A percentile compares a stretch with the other conserved stretches of the same genome.
Conservation (phyloP, 1,140 invertebrate species). For the Cheumatopsyche charites region DNA sequence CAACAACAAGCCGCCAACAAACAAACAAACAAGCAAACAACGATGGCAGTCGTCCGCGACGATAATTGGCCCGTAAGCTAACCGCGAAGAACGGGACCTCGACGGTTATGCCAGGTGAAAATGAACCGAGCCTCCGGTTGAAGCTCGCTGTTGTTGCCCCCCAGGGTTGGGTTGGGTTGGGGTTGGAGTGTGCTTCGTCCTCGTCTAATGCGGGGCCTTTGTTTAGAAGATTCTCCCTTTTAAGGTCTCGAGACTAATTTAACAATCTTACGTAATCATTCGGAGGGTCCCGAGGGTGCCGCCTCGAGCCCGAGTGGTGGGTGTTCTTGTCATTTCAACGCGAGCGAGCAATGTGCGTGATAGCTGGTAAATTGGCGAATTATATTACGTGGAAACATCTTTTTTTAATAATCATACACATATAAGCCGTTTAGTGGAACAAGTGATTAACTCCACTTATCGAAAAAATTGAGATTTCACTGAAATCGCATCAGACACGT, state of each 20-base stretch:
- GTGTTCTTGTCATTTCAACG: conserved; percentile 26
- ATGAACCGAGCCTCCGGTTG: background rate
- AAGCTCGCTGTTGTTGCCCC: too few relatives aligned
- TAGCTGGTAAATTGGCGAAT: conserved; percentile 40
- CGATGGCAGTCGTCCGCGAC: background rate
- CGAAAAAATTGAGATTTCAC: too few relatives aligned
- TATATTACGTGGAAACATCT: too few relatives aligned
- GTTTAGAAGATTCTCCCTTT: conserved; percentile 44
- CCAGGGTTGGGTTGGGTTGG: background rate
- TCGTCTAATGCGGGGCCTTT: conserved; percentile 36
- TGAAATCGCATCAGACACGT: too few relatives aligned
- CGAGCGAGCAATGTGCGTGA: conserved; percentile 39
- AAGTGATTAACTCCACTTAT: too few relatives aligned
- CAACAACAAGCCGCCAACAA: background rate
- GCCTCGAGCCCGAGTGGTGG: background rate
- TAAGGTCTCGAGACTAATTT: conserved; percentile 44
- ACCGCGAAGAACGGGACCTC: background rate
- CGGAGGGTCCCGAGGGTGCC: conserved; percentile 2
- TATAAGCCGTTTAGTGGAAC: too few relatives aligned
- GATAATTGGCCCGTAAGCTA: conserved; percentile 23
- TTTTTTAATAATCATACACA: too few relatives aligned
- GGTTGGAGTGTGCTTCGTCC: too few relatives aligned
- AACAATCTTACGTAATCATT: conserved; percentile 36
- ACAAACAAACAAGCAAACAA: conserved; percentile 20
- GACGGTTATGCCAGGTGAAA: conserved; percentile 25